Conservation (phyloP, 2,113 vertebrate genomes). For the Odontophorus gujanensis region DNA sequence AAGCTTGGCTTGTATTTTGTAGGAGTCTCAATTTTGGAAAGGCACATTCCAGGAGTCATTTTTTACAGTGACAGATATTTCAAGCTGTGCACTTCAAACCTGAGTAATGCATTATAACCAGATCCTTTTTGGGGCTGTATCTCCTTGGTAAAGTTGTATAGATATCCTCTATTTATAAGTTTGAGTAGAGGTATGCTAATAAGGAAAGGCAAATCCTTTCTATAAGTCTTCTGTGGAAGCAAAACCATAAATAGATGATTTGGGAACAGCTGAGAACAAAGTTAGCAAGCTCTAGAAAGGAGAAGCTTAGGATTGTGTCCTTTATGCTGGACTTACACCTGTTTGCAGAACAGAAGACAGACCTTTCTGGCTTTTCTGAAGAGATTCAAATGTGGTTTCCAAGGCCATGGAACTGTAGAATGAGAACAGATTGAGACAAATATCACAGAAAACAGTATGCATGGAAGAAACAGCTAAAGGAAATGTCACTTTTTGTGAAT, state of each 20-base stretch:
- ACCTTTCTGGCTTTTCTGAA: neutral
- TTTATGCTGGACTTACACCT: neutral
- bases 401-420: neutral
- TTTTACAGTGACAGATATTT: neutral
- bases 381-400: neutral
- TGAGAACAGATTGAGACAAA: neutral
- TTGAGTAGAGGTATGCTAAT: neutral
- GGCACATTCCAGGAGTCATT: neutral
- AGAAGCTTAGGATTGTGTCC: neutral
- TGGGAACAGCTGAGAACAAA: neutral
- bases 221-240: neutral
- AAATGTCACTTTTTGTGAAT: neutral
- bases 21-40: neutral
- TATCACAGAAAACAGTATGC: neutral
- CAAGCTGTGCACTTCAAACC: neutral
- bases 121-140: neutral
- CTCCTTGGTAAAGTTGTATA: neutral
- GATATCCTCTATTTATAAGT: conserved; percentile 10
- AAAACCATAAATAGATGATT: neutral
- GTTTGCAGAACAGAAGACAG: neutral
- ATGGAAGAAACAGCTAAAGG: neutral
- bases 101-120: neutral
- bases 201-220: neutral
- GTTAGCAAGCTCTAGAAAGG: neutral
- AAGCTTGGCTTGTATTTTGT: neutral